Percentiles rank a stretch among this genome's conserved stretches.
These are phyloP conservation scores for Cephalotes varians DNA, from an alignment of 2,888 invertebrate species.

Conservation along the genomic window DNA sequence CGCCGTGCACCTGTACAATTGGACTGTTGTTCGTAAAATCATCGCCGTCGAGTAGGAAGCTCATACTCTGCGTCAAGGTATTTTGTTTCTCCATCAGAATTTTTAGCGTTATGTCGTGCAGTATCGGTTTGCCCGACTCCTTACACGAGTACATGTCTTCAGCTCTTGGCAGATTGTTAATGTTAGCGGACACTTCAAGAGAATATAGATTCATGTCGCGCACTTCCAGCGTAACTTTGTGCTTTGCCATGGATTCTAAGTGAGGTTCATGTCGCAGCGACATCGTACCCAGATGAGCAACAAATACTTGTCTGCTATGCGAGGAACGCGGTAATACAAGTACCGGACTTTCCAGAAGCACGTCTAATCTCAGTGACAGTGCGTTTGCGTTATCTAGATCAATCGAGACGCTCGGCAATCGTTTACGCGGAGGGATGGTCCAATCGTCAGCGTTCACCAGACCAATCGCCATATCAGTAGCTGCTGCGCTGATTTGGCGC, in stretches of 20 bases:
- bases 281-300: constrained; percentile 97
- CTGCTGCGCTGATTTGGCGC: constrained; percentile 94
- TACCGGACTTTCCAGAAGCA: constrained; percentile 96
- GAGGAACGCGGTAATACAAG: constrained; percentile 94
- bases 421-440: constrained; percentile 86
- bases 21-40: constrained; percentile 76
- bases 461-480: constrained; percentile 97
- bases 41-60: constrained; percentile 74
- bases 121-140: constrained; percentile 92
- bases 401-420: constrained; percentile 85
- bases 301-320: constrained; percentile 93
- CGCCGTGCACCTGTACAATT: constrained; percentile 87
- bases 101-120: constrained; percentile 95
- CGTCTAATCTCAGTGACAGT: constrained; percentile 88
- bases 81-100: constrained; percentile 88
- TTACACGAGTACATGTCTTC: constrained; percentile 92
- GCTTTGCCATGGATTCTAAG: constrained; percentile 74
- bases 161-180: constrained; percentile 86
- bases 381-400: constrained; percentile 84
- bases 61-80: constrained; percentile 74
- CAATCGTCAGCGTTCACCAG: constrained; percentile 91
- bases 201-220: constrained; percentile 96
- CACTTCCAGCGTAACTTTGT: constrained; percentile 88
- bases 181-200: constrained; percentile 87
- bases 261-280: constrained; percentile 86